A percentile compares a stretch with the other conserved stretches of the same genome.
Evolutionary conservation across 2,888 invertebrate species (phyloP).

Genomic region (Parnassius glacialis): DNA sequence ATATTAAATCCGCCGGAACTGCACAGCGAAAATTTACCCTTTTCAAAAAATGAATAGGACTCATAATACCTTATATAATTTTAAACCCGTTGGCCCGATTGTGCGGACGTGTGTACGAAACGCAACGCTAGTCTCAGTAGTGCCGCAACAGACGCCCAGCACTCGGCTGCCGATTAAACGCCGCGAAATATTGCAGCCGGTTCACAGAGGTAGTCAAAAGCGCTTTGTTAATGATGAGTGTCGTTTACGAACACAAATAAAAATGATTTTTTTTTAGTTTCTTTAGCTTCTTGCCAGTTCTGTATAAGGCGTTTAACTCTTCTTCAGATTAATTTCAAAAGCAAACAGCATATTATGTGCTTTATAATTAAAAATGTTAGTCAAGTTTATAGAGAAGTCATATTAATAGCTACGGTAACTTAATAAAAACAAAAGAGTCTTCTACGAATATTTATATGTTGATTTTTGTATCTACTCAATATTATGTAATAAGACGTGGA

Average conservation of each 20-base stretch:
- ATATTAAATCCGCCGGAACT: constrained; percentile 23
- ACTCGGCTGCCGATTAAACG: constrained; percentile 38
- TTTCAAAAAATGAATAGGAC: constrained; percentile 23
- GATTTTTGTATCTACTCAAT: too few species aligned
- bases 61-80: constrained; percentile 20
- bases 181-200: constrained; percentile 38
- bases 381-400: constrained; percentile 1
- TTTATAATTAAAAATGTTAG: constrained; percentile 6
- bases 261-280: constrained; percentile 22
- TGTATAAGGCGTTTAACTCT: constrained; percentile 23
- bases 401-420: too few species aligned
- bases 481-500: too few species aligned
- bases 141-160: constrained; percentile 41
- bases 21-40: constrained; percentile 23
- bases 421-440: too few species aligned
- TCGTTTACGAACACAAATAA: constrained; percentile 25
- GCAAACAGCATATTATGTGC: constrained; percentile 8
- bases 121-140: constrained; percentile 60
- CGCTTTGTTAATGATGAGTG: constrained; percentile 42
- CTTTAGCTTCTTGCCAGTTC: constrained; percentile 15
- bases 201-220: constrained; percentile 39
- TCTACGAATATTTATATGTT: too few species aligned
- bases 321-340: constrained; percentile 19
- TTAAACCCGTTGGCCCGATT: constrained; percentile 17
- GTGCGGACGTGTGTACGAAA: constrained; percentile 29